These are phyloP conservation scores for Eupithecia exiguata DNA, from an alignment of 2,888 invertebrate genomes.

Conservation along the genomic window DNA sequence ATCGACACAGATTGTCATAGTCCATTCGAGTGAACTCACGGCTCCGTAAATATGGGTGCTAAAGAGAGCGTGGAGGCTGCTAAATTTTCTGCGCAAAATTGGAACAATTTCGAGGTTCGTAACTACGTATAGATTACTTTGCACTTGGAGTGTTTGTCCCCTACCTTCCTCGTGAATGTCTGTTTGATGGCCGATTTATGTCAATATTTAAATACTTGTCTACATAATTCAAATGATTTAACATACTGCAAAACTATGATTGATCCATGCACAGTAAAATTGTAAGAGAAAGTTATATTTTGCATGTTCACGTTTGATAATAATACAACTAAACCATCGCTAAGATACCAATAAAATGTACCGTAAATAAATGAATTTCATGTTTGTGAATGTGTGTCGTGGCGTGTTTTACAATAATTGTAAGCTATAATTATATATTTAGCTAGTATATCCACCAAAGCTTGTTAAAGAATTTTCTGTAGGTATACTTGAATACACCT, in stretches of 20 bases:
- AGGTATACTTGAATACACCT: constrained; percentile 13
- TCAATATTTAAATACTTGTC: constrained; percentile 47
- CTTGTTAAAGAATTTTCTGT: constrained; percentile 16
- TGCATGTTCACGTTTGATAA: constrained; percentile 70
- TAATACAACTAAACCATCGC: constrained; percentile 31
- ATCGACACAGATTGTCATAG: constrained; percentile 77
- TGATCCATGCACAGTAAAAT: constrained; percentile 69
- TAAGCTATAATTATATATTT: constrained; percentile 25
- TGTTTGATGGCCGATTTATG: constrained; percentile 59
- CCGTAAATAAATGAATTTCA: constrained; percentile 23
- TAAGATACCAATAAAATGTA: constrained; percentile 19
- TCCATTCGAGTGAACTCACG: constrained; percentile 79
- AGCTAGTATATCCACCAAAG: constrained; percentile 21
- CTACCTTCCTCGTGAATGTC: constrained; percentile 77
- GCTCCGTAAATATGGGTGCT: constrained; percentile 88
- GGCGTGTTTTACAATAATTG: constrained; percentile 32
- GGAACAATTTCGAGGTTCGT: constrained; percentile 91
- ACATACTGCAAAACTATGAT: constrained; percentile 47
- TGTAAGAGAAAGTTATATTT: constrained; percentile 59
- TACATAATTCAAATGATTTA: constrained; percentile 33
- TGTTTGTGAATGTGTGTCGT: constrained; percentile 41
- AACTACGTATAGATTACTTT: constrained; percentile 79
- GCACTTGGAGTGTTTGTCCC: constrained; percentile 82
- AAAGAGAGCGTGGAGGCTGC: constrained; percentile 92
- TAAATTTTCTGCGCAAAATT: constrained; percentile 91